Base-by-base conservation (phyloP, 2,113 vertebrate genomes). In the Panurus biarmicus region DNA sequence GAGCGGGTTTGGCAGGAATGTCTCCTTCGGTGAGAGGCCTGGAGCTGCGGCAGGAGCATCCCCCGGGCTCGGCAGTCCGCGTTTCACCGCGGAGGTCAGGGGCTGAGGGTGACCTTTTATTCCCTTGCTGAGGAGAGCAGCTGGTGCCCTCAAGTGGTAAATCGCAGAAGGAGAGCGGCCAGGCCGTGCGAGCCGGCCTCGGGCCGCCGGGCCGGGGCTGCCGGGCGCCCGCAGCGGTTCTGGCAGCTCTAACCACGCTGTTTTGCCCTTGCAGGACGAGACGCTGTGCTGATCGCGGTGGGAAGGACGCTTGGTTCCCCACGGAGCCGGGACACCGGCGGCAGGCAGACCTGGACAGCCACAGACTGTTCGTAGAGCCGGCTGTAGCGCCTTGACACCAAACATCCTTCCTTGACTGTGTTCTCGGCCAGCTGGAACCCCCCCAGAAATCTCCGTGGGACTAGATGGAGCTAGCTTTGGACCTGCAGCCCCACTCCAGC, bases 141-240 rank as follows among this genome's bases (percentile, higher is more conserved):
- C 57, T 95, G 95, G 93, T 96, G 96, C 96, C 96, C 94, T 95
- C 95, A 95, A 96, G 95, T 93, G 96, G 96, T 60, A 94, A 90
- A 85, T 44, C 26, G 38, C 33, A 90, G 92, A 38, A 93, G 78
- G 78, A 91, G 88, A 91, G 50, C 17, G 5, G 54, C 70, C 56
- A 1, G 29, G 77, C 61, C 40, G 4, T 10, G 64, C 20, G 9
- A 31, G n/a, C 26, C 6, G 15, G 40, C 16, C 20, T 9, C 3
- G 40, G 40, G 42, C 12, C 24, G 28, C 28, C 20, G 66, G 35
- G 53, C 31, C 33, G 53, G 12, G 44, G 35, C 48, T n/a, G 48
- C 3, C 12, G 61, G 33, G 31, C 0, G 2, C 14, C 21, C 6
- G 38, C 57, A 2, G 28, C 6, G 6, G 1, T 25, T 66, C 54